These are phyloP conservation scores for Pseudomugil gertrudae DNA, from an alignment of 2,797 vertebrate species.

Conservation along the genomic window DNA sequence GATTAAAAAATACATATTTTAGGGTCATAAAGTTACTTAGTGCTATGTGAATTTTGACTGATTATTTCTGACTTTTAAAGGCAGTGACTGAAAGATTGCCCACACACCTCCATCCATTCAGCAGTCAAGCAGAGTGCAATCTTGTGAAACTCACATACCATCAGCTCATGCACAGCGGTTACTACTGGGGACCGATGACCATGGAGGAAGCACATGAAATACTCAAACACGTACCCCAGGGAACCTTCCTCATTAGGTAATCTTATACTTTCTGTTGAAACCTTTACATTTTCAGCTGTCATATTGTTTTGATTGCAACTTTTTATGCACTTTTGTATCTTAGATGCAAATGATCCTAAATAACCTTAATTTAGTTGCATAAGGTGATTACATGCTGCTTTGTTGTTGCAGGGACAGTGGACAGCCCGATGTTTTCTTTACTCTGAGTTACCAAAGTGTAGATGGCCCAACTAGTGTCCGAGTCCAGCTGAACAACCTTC, in stretches of 20 bases:
- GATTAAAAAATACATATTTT: background rate
- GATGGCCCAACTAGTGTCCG: constrained; percentile 90
- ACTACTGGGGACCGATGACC: constrained; percentile 92
- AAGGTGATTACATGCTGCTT: constrained; percentile 10
- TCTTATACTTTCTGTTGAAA: background rate
- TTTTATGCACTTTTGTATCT: background rate
- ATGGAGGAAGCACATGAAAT: constrained; percentile 88
- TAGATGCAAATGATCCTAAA: background rate
- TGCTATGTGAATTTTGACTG: background rate
- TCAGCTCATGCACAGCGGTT: constrained; percentile 89
- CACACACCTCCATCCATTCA: constrained; percentile 89
- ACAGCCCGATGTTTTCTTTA: constrained; percentile 93
- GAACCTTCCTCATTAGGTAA: constrained; percentile 91
- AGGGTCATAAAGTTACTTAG: background rate
- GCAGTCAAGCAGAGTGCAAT: constrained; percentile 84
- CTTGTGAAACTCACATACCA: constrained; percentile 86
- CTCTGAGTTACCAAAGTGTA: constrained; percentile 89
- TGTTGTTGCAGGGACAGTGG: constrained; percentile 85
- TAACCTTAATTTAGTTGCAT: background rate
- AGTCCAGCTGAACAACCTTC: constrained; percentile 86
- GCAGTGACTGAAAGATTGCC: constrained; percentile 25
- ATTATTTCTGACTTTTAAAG: constrained; percentile 25
- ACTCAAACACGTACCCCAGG: constrained; percentile 79
- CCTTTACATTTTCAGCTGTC: background rate
- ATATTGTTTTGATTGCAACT: background rate